Evolutionary conservation across 2,113 vertebrate genomes (phyloP).

Genomic region (Daphoenositta chrysoptera): DNA sequence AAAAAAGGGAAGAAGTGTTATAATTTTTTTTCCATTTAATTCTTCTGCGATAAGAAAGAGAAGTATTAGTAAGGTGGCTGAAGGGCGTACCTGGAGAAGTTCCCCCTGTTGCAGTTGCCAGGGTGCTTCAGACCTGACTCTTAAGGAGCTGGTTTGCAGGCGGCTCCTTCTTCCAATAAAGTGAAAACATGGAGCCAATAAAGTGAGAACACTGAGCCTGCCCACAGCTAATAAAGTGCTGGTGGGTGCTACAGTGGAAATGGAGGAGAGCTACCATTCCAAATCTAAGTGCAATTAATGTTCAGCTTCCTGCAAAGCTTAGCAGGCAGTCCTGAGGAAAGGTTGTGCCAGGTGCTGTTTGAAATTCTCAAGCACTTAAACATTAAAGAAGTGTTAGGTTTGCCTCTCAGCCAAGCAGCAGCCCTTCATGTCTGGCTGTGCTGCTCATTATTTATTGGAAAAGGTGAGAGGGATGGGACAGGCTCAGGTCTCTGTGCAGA

Average conservation of each 20-base stretch:
- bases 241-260: background rate
- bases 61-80: background rate
- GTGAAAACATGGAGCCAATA: background rate
- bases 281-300: background rate
- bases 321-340: background rate
- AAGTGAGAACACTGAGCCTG: background rate
- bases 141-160: background rate
- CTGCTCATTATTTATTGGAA: background rate
- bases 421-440: background rate
- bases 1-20: background rate
- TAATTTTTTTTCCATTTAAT: background rate
- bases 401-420: background rate
- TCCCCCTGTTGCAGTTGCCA: background rate
- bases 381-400: background rate
- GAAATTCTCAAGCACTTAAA: background rate
- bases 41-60: background rate
- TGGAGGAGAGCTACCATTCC: background rate
- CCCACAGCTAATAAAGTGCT: background rate
- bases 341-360: background rate
- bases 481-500: background rate
- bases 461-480: background rate
- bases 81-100: background rate
- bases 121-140: background rate
- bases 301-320: background rate
- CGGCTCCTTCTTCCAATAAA: background rate